Evolutionary conservation across 2,888 invertebrate species (phyloP).

Genomic region (Cremastinae sp.): DNA sequence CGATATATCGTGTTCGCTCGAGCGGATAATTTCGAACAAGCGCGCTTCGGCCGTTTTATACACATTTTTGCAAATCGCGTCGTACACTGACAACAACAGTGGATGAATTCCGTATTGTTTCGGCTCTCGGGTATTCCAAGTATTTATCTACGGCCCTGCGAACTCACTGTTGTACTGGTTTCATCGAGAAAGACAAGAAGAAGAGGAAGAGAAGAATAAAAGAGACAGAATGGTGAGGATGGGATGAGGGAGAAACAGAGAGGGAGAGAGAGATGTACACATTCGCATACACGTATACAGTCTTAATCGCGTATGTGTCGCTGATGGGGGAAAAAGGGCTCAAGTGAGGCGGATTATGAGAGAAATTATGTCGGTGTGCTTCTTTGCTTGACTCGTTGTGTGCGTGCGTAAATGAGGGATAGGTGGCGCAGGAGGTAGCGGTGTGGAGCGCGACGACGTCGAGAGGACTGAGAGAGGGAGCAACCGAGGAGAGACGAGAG

Average conservation of each 20-base stretch:
- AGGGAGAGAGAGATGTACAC: neutral
- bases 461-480: conserved; percentile 54
- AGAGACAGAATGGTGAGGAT: conserved; percentile 10
- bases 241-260: conserved; percentile 49
- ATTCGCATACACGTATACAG: conserved; percentile 37
- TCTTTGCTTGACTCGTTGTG: conserved; percentile 36
- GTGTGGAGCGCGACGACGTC: conserved; percentile 45
- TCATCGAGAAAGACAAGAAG: conserved; percentile 55
- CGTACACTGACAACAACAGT: neutral
- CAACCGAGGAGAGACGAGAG: conserved; percentile 18
- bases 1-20: too few species aligned
- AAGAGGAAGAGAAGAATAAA: conserved; percentile 37
- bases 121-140: neutral
- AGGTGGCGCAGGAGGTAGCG: conserved; percentile 53
- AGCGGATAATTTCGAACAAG: too few species aligned
- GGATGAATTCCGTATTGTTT: neutral
- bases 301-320: neutral
- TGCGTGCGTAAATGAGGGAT: too few species aligned
- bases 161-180: conserved; percentile 42
- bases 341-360: conserved; percentile 22
- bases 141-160: conserved; percentile 50
- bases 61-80: too few species aligned
- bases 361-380: conserved; percentile 46
- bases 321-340: conserved; percentile 3
- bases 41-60: too few species aligned